Conservation (phyloP, 2,113 vertebrate genomes). For the Eolophus roseicapilla region DNA sequence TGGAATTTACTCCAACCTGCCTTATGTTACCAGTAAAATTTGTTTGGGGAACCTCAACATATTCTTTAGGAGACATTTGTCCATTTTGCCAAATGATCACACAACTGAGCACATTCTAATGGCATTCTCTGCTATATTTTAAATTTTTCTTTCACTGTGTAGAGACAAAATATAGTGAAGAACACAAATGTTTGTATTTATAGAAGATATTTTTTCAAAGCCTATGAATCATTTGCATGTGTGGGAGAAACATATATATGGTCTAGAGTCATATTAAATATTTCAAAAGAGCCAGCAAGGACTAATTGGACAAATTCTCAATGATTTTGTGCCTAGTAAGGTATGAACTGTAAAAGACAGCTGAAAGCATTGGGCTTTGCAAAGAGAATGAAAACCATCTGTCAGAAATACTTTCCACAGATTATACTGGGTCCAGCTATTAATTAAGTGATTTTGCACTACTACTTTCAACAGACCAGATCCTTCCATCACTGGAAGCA, state of each 20-base stretch:
- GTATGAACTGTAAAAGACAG: constrained; percentile 56
- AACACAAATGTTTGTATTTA: constrained; percentile 22
- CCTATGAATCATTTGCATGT: neutral
- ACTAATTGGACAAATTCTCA: constrained; percentile 44
- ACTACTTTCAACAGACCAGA: constrained; percentile 12
- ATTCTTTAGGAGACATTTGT: constrained; percentile 66
- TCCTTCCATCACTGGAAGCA: neutral
- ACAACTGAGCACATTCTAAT: constrained; percentile 43
- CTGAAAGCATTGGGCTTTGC: constrained; percentile 53
- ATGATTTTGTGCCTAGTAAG: constrained; percentile 34
- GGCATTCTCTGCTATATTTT: constrained; percentile 16
- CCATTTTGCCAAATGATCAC: constrained; percentile 63
- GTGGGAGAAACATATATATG: neutral
- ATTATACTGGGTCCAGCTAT: neutral
- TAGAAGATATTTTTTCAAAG: neutral
- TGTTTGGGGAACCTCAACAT: constrained; percentile 68
- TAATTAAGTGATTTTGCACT: constrained; percentile 46
- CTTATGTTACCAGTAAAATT: constrained; percentile 73
- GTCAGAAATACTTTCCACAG: constrained; percentile 58
- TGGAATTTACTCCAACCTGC: constrained; percentile 71
- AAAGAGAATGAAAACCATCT: constrained; percentile 66
- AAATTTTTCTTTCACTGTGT: constrained; percentile 15
- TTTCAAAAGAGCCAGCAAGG: constrained; percentile 16
- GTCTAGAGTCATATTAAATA: neutral
- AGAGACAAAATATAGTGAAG: constrained; percentile 14